phyloP scores from a whole-genome alignment of 2,888 invertebrate species.

The Orthosia gothica region DNA sequence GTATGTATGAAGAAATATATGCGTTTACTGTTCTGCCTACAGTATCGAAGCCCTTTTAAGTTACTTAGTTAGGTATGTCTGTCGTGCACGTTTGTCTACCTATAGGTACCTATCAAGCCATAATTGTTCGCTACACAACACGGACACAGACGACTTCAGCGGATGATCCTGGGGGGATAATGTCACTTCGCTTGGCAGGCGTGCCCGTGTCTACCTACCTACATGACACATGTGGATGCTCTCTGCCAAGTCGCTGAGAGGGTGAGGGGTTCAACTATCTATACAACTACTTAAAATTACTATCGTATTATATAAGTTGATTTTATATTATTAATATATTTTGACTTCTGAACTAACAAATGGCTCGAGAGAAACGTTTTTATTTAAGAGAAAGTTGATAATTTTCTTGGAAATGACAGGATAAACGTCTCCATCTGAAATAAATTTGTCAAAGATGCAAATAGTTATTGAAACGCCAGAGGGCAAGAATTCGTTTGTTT shows the following conservation, averaged over 20 bases:
- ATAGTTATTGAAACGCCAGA: slow-evolving; percentile 19
- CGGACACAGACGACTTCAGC: slow-evolving; percentile 10
- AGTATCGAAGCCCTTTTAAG: background rate
- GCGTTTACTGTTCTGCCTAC: background rate
- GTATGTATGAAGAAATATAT: background rate
- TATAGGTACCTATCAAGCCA: slow-evolving; percentile 6
- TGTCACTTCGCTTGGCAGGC: slow-evolving; percentile 34
- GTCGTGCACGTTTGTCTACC: slow-evolving; percentile 6
- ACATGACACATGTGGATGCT: slow-evolving; percentile 28
- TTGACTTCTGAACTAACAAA: background rate
- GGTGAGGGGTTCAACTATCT: slow-evolving; percentile 1
- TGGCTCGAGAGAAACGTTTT: slow-evolving; percentile 8
- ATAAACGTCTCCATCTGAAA: slow-evolving; percentile 17
- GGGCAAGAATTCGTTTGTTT: slow-evolving; percentile 28
- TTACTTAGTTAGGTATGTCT: background rate
- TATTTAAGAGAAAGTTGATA: background rate
- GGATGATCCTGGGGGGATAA: slow-evolving; percentile 47
- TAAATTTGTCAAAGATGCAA: slow-evolving; percentile 25
- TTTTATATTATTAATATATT: slow-evolving; percentile 6
- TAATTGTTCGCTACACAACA: slow-evolving; percentile 17
- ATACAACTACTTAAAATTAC: background rate
- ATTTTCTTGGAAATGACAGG: slow-evolving; percentile 8
- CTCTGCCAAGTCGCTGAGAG: slow-evolving; percentile 16
- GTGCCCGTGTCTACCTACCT: slow-evolving; percentile 5
- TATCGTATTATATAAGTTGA: background rate